phyloP scores from a whole-genome alignment of 2,888 invertebrate genomes.

The Pristionchus maxplancki region DNA sequence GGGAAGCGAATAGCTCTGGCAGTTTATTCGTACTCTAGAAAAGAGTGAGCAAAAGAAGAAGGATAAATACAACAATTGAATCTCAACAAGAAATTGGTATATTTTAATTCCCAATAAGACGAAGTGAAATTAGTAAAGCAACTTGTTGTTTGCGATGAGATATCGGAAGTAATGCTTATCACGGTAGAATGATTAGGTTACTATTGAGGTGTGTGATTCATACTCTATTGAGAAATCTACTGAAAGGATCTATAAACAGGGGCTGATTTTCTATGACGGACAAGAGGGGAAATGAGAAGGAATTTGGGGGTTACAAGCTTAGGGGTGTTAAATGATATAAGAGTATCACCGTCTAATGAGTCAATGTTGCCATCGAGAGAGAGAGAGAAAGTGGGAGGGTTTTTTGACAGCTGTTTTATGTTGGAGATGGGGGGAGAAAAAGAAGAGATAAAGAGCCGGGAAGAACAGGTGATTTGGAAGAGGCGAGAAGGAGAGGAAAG shows the following conservation, averaged over 20 bases:
- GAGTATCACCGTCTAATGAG: constrained; percentile 34
- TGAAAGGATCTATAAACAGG: neutral
- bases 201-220: neutral
- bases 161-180: constrained; percentile 11
- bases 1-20: neutral
- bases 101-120: neutral
- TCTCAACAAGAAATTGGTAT: constrained; percentile 18
- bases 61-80: constrained; percentile 40
- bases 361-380: constrained; percentile 35
- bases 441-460: neutral
- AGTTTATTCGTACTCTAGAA: constrained; percentile 25
- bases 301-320: neutral
- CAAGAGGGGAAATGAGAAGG: neutral
- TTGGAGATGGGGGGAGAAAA: neutral
- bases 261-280: constrained; percentile 13
- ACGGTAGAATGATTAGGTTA: neutral
- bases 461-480: constrained; percentile 18
- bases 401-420: neutral
- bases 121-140: constrained; percentile 25
- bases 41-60: neutral
- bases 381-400: neutral
- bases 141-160: neutral
- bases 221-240: constrained; percentile 29
- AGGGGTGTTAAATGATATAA: constrained; percentile 26
- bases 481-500: neutral